These are phyloP conservation scores for Buathra laborator DNA, from an alignment of 2,888 invertebrate genomes.

Conservation along the genomic window DNA sequence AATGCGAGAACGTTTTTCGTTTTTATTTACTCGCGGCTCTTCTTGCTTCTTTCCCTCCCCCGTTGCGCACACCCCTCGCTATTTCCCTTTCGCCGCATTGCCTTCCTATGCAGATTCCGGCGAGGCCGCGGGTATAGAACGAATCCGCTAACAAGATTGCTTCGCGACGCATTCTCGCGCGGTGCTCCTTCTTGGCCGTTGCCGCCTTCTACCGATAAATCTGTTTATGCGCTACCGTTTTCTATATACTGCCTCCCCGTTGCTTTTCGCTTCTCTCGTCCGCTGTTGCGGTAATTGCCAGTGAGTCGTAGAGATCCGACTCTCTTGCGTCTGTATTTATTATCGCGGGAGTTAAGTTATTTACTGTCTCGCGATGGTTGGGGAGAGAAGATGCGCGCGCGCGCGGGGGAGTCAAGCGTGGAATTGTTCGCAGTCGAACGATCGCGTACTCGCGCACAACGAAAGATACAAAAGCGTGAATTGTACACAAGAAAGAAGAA, in stretches of 20 bases:
- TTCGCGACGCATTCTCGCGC: constrained; percentile 67
- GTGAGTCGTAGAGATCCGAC: constrained; percentile 37
- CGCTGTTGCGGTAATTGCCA: constrained; percentile 72
- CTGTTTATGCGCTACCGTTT: constrained; percentile 74
- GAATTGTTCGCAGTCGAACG: not conserved
- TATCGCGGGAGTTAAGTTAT: constrained; percentile 67
- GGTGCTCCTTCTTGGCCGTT: constrained; percentile 41
- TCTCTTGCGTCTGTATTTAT: constrained; percentile 61
- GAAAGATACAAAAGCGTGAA: not conserved
- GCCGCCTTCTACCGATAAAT: constrained; percentile 75
- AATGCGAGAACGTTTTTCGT: constrained; percentile 46
- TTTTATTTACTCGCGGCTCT: constrained; percentile 1
- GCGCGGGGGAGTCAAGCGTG: not conserved
- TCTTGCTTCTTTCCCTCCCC: constrained; percentile 51
- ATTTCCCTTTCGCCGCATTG: constrained; percentile 68
- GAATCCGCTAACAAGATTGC: constrained; percentile 77
- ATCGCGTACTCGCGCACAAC: not conserved
- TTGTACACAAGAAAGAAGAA: not conserved
- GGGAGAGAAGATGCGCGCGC: no score
- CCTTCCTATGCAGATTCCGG: constrained; percentile 67
- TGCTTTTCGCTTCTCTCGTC: constrained; percentile 10
- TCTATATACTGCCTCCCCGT: constrained; percentile 47
- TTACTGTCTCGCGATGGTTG: constrained; percentile 39
- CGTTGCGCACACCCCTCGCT: constrained; percentile 26
- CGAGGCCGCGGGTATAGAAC: constrained; percentile 2